Conservation (phyloP, 1,140 invertebrate genomes). For the Venustaconcha ellipsiformis region DNA sequence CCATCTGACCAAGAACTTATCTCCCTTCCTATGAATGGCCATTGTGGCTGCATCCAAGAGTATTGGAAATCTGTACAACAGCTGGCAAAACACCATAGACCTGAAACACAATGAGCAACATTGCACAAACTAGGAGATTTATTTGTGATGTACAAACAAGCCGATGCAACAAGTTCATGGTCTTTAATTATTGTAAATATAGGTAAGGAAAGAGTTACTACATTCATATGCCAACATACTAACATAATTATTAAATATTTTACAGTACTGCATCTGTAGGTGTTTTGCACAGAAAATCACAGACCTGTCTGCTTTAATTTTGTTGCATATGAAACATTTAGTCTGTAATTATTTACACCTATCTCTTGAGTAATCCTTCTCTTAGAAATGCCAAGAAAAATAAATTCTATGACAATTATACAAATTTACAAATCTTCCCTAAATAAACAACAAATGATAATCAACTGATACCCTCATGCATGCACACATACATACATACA, state of each 20-base stretch:
- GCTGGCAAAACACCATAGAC: constrained; percentile 59
- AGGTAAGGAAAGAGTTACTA: too few relatives aligned
- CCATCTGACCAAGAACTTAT: constrained; percentile 57
- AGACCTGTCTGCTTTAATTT: not conserved
- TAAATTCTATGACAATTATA: too few relatives aligned
- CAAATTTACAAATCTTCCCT: too few relatives aligned
- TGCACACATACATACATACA: too few relatives aligned
- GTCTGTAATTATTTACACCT: too few relatives aligned
- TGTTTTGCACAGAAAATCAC: not conserved
- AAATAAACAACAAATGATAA: too few relatives aligned
- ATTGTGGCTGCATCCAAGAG: constrained; percentile 60
- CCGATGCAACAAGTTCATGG: not conserved
- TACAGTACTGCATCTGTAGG: not conserved
- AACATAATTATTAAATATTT: not conserved
- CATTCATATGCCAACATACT: not conserved
- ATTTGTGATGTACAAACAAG: not conserved
- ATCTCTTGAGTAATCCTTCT: too few relatives aligned
- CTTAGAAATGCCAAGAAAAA: too few relatives aligned
- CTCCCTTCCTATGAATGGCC: constrained; percentile 55
- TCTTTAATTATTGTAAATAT: too few relatives aligned
- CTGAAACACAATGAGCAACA: constrained; percentile 28
- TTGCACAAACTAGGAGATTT: not conserved
- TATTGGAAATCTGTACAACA: constrained; percentile 55
- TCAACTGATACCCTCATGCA: too few relatives aligned
- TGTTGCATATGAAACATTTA: too few relatives aligned